phyloP scores from a whole-genome alignment of 64 coral and sea anemone genomes.

The Montipora cactus region DNA sequence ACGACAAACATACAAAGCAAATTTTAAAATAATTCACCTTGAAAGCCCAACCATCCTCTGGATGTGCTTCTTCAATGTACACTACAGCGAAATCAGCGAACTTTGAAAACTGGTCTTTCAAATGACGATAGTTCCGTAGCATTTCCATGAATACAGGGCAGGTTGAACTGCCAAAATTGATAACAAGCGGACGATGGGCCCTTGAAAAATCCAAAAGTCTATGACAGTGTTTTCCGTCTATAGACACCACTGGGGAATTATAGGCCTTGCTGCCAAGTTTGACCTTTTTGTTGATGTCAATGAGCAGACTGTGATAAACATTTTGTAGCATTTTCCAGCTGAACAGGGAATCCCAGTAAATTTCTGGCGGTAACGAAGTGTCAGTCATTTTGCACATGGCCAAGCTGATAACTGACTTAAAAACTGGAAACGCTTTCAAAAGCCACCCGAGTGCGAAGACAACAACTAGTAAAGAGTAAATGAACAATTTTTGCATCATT shows the following conservation, averaged over 20 bases:
- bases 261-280: slow-evolving; percentile 64
- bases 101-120: slow-evolving; percentile 59
- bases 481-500: slow-evolving; percentile 5
- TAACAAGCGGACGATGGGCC: slow-evolving; percentile 64
- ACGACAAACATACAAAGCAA: too few species aligned
- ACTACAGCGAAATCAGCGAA: slow-evolving; percentile 85
- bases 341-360: slow-evolving; percentile 91
- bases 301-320: slow-evolving; percentile 67
- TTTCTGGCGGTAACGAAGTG: slow-evolving; percentile 58
- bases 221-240: slow-evolving; percentile 69
- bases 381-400: slow-evolving; percentile 58
- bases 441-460: slow-evolving; percentile 41
- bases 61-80: slow-evolving; percentile 91
- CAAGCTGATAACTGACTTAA: slow-evolving; percentile 15
- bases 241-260: slow-evolving; percentile 78
- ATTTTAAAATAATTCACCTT: slow-evolving; percentile 23
- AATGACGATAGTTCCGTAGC: slow-evolving; percentile 45
- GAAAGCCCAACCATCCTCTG: slow-evolving; percentile 88
- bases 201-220: slow-evolving; percentile 74
- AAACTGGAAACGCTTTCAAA: slow-evolving; percentile 26
- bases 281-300: slow-evolving; percentile 80
- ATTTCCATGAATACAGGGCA: slow-evolving; percentile 87
- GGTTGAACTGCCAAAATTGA: slow-evolving; percentile 89
- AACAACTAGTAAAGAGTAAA: slow-evolving; percentile 14
- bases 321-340: slow-evolving; percentile 78